A percentile compares a stretch with the other conserved stretches of the same genome.
Evolutionary conservation across 2,888 invertebrate genomes (phyloP).

Genomic region (Melinopterus prodromus): DNA sequence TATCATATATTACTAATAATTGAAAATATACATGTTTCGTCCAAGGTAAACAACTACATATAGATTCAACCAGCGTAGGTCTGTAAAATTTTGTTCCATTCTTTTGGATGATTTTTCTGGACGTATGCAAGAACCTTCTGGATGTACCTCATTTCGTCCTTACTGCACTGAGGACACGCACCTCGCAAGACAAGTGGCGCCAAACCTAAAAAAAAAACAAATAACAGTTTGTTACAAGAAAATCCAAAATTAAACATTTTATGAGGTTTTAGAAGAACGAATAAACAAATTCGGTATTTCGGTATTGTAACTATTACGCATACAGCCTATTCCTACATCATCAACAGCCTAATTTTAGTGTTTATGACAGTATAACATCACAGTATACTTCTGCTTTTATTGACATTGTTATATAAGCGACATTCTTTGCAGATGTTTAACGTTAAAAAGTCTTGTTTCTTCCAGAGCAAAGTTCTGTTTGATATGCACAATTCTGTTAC

Average conservation of each 20-base stretch:
- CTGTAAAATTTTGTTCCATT: slow-evolving; percentile 78
- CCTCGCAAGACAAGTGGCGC: slow-evolving; percentile 79
- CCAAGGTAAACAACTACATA: not conserved
- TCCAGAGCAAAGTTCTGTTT: no score
- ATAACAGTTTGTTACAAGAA: not conserved
- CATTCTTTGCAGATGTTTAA: no score
- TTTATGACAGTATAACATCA: not conserved
- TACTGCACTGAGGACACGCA: slow-evolving; percentile 75
- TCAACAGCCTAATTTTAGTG: not conserved
- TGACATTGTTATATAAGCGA: no score
- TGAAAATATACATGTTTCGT: no score
- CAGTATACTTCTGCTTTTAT: slow-evolving; percentile 7
- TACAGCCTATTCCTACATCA: not conserved
- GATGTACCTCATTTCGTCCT: slow-evolving; percentile 76
- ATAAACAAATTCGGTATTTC: not conserved
- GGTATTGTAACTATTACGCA: not conserved
- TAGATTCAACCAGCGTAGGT: slow-evolving; percentile 66
- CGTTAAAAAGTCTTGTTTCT: no score
- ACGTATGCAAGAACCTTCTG: slow-evolving; percentile 78
- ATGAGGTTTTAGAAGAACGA: not conserved
- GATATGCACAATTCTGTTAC: no score
- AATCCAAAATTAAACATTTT: not conserved
- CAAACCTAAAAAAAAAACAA: slow-evolving; percentile 67
- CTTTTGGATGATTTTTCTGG: slow-evolving; percentile 78
- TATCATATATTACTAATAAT: no score